phyloP scores from a whole-genome alignment of 2,113 vertebrate species.

The Misgurnus anguillicaudatus region DNA sequence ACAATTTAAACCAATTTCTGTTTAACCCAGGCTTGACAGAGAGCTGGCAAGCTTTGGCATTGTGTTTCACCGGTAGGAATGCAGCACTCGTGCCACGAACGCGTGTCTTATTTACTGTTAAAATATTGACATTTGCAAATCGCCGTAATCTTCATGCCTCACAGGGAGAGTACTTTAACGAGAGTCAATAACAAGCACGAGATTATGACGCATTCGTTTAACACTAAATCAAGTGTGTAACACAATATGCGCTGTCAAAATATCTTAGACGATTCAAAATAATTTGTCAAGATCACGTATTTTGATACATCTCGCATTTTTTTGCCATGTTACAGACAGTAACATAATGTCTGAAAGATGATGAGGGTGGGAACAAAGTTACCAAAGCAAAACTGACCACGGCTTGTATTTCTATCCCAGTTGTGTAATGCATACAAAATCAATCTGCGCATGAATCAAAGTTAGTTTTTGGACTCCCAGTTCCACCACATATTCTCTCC shows the following conservation, averaged over 20 bases:
- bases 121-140: conserved; percentile 22
- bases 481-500: neutral
- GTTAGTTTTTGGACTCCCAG: conserved; percentile 1
- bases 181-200: neutral
- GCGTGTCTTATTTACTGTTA: neutral
- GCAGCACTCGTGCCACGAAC: neutral
- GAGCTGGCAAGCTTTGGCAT: neutral
- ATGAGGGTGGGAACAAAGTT: neutral
- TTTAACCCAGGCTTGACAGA: neutral
- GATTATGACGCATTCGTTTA: neutral
- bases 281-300: neutral
- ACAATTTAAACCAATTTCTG: conserved; percentile 6
- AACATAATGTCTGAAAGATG: too few relatives aligned
- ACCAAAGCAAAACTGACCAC: neutral
- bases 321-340: neutral
- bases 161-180: neutral
- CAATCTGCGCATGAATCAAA: conserved; percentile 23
- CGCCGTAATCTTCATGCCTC: neutral
- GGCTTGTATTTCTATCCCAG: neutral
- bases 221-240: neutral
- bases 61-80: neutral
- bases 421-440: neutral
- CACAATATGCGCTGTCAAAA: neutral
- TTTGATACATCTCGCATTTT: neutral
- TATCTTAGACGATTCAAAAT: neutral